These are phyloP conservation scores for Syngnathus scovelli DNA, from an alignment of 2,113 vertebrate genomes.

Conservation along the genomic window DNA sequence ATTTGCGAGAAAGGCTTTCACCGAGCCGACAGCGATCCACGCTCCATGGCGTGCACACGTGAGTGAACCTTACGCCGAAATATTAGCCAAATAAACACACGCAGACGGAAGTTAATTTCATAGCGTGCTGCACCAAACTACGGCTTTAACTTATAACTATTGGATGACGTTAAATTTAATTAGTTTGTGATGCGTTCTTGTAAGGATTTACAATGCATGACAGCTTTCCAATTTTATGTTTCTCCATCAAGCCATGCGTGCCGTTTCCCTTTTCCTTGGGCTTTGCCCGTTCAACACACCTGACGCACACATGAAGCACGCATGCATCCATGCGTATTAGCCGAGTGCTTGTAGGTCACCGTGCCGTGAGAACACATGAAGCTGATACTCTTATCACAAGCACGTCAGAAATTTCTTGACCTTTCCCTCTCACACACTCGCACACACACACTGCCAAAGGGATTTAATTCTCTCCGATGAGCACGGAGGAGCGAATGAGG, in stretches of 20 bases:
- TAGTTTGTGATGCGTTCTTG: constrained; percentile 12
- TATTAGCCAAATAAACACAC: constrained; percentile 3
- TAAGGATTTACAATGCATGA: constrained; percentile 5
- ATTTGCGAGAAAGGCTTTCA: constrained; percentile 74
- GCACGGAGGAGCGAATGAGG: constrained; percentile 15
- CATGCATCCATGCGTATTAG: constrained; percentile 9
- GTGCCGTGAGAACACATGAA: constrained; percentile 11
- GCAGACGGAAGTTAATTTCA: constrained; percentile 7
- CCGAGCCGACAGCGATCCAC: constrained; percentile 71
- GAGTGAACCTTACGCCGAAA: constrained; percentile 45
- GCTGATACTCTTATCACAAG: constrained; percentile 26
- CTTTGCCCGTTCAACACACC: constrained; percentile 17
- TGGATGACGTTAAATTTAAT: constrained; percentile 18
- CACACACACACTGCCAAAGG: not conserved
- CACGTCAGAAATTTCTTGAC: constrained; percentile 19
- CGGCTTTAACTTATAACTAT: constrained; percentile 3
- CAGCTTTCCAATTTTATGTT: constrained; percentile 13
- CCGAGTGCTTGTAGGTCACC: constrained; percentile 13
- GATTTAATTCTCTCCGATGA: constrained; percentile 1
- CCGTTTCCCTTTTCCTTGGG: constrained; percentile 1
- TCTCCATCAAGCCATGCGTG: not conserved
- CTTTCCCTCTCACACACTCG: constrained; percentile 3
- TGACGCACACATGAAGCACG: not conserved
- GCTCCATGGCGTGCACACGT: constrained; percentile 77
- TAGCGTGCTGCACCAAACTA: constrained; percentile 7